Percentiles rank a stretch among this genome's conserved stretches.
phyloP scores from a whole-genome alignment of 2,113 vertebrate genomes.

The Gambusia affinis region DNA sequence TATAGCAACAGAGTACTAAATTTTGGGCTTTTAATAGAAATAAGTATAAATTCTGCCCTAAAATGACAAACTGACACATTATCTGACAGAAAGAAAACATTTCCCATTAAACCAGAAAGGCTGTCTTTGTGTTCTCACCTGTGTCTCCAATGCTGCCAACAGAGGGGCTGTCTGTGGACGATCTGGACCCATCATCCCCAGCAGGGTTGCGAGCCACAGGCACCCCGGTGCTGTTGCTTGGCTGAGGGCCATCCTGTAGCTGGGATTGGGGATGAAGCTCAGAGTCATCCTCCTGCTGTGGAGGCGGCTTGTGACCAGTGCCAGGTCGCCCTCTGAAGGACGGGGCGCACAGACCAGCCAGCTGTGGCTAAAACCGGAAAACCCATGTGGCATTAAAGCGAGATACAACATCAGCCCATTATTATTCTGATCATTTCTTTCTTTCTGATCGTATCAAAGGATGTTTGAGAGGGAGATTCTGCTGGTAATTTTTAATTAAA shows the following conservation, averaged over 20 bases:
- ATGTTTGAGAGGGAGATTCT: neutral
- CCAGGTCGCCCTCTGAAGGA: slow-evolving; percentile 69
- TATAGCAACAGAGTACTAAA: neutral
- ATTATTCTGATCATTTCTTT: slow-evolving; percentile 14
- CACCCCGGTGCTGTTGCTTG: slow-evolving; percentile 16
- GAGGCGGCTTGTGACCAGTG: slow-evolving; percentile 68
- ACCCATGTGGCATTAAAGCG: neutral
- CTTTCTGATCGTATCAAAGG: neutral
- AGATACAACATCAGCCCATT: neutral
- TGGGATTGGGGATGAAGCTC: slow-evolving; percentile 33
- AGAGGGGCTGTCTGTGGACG: slow-evolving; percentile 83
- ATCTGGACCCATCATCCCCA: slow-evolving; percentile 62
- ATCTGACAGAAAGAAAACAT: neutral
- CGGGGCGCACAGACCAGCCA: slow-evolving; percentile 75
- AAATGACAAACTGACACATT: neutral
- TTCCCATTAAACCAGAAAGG: neutral
- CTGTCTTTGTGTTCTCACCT: slow-evolving; percentile 72
- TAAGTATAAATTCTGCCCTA: neutral
- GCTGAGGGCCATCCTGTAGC: slow-evolving; percentile 13
- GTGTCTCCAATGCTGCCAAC: slow-evolving; percentile 81
- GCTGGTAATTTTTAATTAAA: neutral
- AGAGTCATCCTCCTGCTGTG: slow-evolving; percentile 63
- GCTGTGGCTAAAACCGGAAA: slow-evolving; percentile 69
- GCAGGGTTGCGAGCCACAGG: slow-evolving; percentile 7
- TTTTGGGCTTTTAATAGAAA: neutral